Evolutionary conservation across 2,113 vertebrate genomes (phyloP), one percentile per base, ranked within the genome.

Genomic region (Dolichotis patagonum): DNA sequence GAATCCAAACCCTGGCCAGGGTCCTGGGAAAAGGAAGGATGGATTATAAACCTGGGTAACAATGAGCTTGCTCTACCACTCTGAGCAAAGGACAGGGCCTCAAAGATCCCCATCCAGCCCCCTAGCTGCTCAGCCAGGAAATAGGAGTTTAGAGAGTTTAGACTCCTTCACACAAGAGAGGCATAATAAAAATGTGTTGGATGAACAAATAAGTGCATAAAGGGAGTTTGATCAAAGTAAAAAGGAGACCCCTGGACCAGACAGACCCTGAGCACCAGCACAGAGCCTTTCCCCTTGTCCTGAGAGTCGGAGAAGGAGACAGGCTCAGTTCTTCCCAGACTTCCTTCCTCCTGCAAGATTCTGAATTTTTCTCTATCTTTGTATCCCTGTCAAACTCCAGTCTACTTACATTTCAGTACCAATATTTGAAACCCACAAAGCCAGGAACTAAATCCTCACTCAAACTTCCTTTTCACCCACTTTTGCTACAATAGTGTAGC

Each of bases 381-480:
- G 14, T 62, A 65, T 56, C 58, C 32, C 41, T 87, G 63, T 94
- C 69, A n/a, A 88, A 90, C 24, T 35, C 26, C 56, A 90, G 38
- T 73, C 75, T 84, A 89, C 62, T 56, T 69, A 69, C 73, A 96
- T 86, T 95, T 97, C 71, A 92, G n/a, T 46, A 83, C 56, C 52
- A 41, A 38, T 54, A 85, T 58, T 52, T 83, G 80, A 96, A 96
- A 94, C 65, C 60, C 12, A 92, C 65, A 97, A 88, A 97, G 32
- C 32, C 54, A 69, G 41, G 5, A 20, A 62, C 88, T 67, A 89
- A 85, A 88, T 95, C 52, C 73, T 77, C 73, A 92, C 73, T 77
- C 73, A 92, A 92, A 97, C 84, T 84, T 87, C 83, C 35, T 95
- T 93, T 81, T 77, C 62, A 88, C 41, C 69, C 65, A 60, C 32